Conservation (phyloP, 2,797 vertebrate species). For the Sebastes dallii region DNA sequence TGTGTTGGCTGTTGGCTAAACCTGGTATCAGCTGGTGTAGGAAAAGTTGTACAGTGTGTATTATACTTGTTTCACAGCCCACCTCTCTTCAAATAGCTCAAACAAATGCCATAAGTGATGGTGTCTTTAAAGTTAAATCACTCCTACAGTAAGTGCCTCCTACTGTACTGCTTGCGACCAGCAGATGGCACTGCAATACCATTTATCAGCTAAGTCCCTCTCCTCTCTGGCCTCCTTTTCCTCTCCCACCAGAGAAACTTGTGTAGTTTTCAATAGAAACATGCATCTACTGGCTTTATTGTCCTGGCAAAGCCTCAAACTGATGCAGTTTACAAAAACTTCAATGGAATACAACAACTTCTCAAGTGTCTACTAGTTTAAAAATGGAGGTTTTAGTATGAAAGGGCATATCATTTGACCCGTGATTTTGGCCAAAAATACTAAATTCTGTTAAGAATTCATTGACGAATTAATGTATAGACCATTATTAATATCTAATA, state of each 20-base stretch:
- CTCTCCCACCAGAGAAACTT: neutral
- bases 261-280: neutral
- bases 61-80: neutral
- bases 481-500: neutral
- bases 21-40: neutral
- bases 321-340: neutral
- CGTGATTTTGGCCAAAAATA: neutral
- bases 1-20: neutral
- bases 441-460: neutral
- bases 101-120: neutral
- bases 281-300: neutral
- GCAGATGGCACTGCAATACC: conserved; percentile 40
- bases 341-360: neutral
- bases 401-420: neutral
- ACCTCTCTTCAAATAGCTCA: neutral
- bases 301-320: neutral
- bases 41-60: neutral
- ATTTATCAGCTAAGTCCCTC: neutral
- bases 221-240: too few relatives aligned
- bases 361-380: neutral
- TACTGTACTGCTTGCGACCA: neutral
- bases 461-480: too few relatives aligned
- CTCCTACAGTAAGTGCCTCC: too few relatives aligned
- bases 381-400: neutral
- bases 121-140: neutral